phyloP scores from a whole-genome alignment of 2,113 vertebrate genomes.

The Bagarius yarrelli region DNA sequence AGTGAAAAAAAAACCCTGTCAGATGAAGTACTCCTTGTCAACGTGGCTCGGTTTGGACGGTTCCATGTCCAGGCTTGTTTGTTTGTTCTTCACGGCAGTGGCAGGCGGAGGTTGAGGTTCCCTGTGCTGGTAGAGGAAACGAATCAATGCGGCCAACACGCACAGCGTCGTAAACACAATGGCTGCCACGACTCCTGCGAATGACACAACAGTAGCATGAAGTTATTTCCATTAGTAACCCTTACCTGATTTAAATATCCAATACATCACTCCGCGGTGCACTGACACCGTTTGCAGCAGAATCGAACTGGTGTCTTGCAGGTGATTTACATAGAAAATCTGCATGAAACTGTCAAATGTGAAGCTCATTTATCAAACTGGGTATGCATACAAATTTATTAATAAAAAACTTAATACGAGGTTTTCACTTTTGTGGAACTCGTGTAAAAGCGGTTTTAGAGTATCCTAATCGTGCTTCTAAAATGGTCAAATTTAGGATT shows the following conservation, averaged over 20 bases:
- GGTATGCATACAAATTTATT: background rate
- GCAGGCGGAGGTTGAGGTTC: constrained; percentile 65
- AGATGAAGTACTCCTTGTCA: constrained; percentile 85
- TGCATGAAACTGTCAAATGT: background rate
- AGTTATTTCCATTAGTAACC: background rate
- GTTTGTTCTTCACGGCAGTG: constrained; percentile 75
- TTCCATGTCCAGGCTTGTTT: constrained; percentile 74
- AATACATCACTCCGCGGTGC: background rate
- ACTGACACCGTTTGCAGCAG: background rate
- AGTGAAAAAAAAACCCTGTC: constrained; percentile 24
- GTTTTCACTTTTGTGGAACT: no score
- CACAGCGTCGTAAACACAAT: constrained; percentile 81
- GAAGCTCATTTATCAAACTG: background rate
- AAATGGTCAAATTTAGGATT: no score
- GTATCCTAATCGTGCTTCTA: no score
- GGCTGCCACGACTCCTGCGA: constrained; percentile 79
- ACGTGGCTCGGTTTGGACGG: constrained; percentile 78
- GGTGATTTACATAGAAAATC: background rate
- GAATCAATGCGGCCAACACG: constrained; percentile 75
- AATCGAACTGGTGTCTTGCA: background rate
- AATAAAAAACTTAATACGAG: no score
- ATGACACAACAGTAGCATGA: background rate
- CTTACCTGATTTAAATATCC: background rate
- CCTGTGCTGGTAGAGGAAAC: constrained; percentile 79
- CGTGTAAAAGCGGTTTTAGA: no score